Evolutionary conservation across 1,140 invertebrate species (phyloP).

Genomic region (Eciton burchellii): DNA sequence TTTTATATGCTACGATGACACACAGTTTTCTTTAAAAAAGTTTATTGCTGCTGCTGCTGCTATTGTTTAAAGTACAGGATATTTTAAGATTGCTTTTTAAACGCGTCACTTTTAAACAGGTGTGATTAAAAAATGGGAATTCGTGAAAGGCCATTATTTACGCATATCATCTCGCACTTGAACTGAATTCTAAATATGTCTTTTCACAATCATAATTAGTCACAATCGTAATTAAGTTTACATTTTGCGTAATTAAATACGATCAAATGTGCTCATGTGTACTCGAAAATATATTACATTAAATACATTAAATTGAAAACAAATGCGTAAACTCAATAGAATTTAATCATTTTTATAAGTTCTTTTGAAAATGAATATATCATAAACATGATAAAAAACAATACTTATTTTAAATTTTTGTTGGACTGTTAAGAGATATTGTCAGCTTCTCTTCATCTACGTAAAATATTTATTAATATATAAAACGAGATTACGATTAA

Average conservation of each 20-base stretch:
- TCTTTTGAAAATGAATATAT: background rate
- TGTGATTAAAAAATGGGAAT: slow-evolving; percentile 22
- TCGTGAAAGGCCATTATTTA: slow-evolving; percentile 16
- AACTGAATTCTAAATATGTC: slow-evolving; percentile 7
- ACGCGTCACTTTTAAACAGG: background rate
- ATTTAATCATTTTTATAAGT: background rate
- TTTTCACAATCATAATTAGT: background rate
- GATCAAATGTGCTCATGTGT: background rate
- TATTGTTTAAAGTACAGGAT: slow-evolving; percentile 9
- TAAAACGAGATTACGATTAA: slow-evolving; percentile 37
- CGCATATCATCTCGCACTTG: background rate
- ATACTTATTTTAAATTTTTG: slow-evolving; percentile 18
- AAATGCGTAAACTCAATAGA: background rate
- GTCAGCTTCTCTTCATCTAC: background rate
- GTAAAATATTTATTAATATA: slow-evolving; percentile 14
- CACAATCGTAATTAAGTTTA: too few species aligned
- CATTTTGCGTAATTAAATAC: background rate
- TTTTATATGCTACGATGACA: background rate
- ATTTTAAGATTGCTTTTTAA: slow-evolving; percentile 24
- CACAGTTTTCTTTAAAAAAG: background rate
- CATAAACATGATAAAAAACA: background rate
- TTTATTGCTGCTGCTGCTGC: slow-evolving; percentile 27
- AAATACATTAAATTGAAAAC: background rate
- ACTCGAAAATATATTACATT: background rate
- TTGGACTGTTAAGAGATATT: slow-evolving; percentile 3